phyloP scores from a whole-genome alignment of 2,888 invertebrate genomes.

The Sinotaia quadrata region DNA sequence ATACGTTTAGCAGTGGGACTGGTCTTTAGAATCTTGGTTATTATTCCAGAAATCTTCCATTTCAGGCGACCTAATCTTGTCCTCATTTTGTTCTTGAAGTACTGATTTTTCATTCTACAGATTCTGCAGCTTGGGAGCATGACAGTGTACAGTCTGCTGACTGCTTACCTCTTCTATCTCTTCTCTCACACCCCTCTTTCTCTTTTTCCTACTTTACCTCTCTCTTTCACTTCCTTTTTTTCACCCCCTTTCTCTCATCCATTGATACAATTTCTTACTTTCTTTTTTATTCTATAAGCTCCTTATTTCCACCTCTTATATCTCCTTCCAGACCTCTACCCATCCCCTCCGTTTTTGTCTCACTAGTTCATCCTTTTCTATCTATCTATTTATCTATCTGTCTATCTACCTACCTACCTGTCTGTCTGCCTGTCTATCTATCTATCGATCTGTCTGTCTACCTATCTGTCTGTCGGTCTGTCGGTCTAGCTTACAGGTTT shows the following conservation, averaged over 20 bases:
- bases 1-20: too few relatives aligned
- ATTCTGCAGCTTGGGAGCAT: too few relatives aligned
- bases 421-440: too few relatives aligned
- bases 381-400: too few relatives aligned
- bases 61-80: conserved; percentile 1
- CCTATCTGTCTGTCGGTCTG: too few relatives aligned
- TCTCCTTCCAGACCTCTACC: background rate
- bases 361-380: background rate
- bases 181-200: background rate
- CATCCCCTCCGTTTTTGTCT: background rate
- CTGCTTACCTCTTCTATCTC: background rate
- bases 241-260: background rate
- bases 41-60: background rate
- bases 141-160: background rate
- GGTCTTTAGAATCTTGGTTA: too few relatives aligned
- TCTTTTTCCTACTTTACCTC: background rate
- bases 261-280: too few relatives aligned
- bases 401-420: too few relatives aligned
- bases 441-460: too few relatives aligned
- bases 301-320: background rate
- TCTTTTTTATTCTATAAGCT: background rate
- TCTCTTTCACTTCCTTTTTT: background rate
- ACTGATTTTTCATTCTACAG: too few relatives aligned
- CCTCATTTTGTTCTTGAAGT: too few relatives aligned
- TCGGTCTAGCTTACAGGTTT: too few relatives aligned